Conservation (phyloP, 2,888 invertebrate genomes). For the Drosophila dives region DNA sequence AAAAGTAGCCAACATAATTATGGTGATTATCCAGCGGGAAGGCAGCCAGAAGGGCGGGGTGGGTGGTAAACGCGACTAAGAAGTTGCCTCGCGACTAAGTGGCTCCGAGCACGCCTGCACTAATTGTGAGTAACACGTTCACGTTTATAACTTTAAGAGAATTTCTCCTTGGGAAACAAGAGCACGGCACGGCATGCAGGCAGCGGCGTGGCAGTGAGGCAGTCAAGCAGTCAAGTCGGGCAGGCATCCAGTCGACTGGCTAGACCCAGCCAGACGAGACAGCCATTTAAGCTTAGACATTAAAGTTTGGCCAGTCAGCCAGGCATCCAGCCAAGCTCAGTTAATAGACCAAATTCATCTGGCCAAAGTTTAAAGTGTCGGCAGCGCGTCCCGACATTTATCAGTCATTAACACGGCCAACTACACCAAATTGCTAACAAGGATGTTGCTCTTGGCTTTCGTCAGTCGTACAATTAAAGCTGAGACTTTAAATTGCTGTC, state of each 20-base stretch:
- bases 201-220: constrained; percentile 29
- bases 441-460: constrained; percentile 1
- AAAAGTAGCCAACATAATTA: constrained; percentile 71
- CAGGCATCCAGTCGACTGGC: constrained; percentile 62
- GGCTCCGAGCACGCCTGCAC: constrained; percentile 61
- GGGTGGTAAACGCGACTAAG: constrained; percentile 11
- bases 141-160: constrained; percentile 77
- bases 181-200: background rate
- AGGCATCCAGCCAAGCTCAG: constrained; percentile 32
- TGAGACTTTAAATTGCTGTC: constrained; percentile 56
- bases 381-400: constrained; percentile 61
- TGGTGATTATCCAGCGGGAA: constrained; percentile 48
- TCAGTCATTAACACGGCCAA: constrained; percentile 77
- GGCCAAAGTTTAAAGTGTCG: constrained; percentile 73
- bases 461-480: constrained; percentile 61
- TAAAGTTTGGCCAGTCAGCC: constrained; percentile 63
- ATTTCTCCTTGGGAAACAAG: constrained; percentile 57
- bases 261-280: constrained; percentile 48
- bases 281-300: constrained; percentile 72
- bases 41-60: background rate
- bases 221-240: constrained; percentile 54
- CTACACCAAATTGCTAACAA: constrained; percentile 37
- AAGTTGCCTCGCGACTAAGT: constrained; percentile 57
- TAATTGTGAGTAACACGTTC: constrained; percentile 80
- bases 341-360: constrained; percentile 76